Conservation (phyloP, 2,797 vertebrate genomes). For the Chelon labrosus region DNA sequence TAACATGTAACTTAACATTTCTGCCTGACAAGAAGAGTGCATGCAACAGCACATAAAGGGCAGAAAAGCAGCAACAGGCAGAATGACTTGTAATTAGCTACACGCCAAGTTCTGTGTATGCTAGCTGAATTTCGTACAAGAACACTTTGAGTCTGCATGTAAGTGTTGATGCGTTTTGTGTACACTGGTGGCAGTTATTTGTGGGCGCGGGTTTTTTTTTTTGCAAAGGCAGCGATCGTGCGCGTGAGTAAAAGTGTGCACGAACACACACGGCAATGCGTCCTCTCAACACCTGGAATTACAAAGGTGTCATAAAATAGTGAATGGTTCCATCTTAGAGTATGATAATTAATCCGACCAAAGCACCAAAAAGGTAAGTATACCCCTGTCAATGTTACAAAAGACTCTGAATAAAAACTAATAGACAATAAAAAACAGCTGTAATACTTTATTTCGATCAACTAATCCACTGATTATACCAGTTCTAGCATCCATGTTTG, state of each 20-base stretch:
- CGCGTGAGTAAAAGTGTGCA: not conserved
- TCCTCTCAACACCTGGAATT: conserved; percentile 29
- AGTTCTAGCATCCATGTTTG: no score
- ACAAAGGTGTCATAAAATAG: not conserved
- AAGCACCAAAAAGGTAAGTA: no score
- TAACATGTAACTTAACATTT: conserved; percentile 57
- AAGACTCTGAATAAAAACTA: no score
- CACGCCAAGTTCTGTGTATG: conserved; percentile 23
- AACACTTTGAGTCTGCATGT: conserved; percentile 21
- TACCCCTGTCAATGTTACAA: no score
- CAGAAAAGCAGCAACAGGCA: conserved; percentile 47
- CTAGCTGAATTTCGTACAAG: conserved; percentile 38
- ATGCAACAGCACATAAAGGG: conserved; percentile 25
- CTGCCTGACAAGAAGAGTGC: conserved; percentile 15
- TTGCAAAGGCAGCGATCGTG: not conserved
- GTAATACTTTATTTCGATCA: no score
- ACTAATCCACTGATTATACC: no score
- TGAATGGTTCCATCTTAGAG: not conserved
- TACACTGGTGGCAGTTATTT: not conserved
- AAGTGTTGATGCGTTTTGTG: conserved; percentile 6
- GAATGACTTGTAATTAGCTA: conserved; percentile 28
- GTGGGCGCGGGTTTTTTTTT: not conserved
- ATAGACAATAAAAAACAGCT: no score
- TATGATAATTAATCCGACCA: not conserved
- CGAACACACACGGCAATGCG: conserved; percentile 31